Conservation (phyloP, 2,797 vertebrate genomes). For the Danio albolineatus region DNA sequence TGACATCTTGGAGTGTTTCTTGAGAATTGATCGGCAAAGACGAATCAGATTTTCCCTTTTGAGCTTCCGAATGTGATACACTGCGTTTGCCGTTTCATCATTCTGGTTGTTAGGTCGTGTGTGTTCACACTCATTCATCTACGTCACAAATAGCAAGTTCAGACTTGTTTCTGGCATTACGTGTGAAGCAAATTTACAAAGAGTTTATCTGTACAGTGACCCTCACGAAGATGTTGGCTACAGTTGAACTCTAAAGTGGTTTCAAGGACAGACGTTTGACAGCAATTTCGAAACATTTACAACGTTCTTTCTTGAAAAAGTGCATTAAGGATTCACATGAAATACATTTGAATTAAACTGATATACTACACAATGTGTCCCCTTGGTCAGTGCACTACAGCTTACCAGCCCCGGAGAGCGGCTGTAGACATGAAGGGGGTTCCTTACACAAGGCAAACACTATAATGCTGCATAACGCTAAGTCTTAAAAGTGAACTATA, state of each 20-base stretch:
- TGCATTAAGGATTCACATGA: slow-evolving; percentile 74
- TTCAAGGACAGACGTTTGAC: slow-evolving; percentile 58
- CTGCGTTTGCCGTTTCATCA: not conserved
- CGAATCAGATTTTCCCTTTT: slow-evolving; percentile 14
- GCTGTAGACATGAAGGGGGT: slow-evolving; percentile 31
- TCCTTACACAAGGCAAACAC: slow-evolving; percentile 38
- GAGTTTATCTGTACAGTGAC: slow-evolving; percentile 61
- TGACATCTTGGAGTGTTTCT: slow-evolving; percentile 3
- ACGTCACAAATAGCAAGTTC: slow-evolving; percentile 21
- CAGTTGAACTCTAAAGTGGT: slow-evolving; percentile 55
- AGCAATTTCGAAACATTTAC: slow-evolving; percentile 72
- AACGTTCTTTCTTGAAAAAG: slow-evolving; percentile 70
- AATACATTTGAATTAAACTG: slow-evolving; percentile 67
- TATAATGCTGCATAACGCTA: slow-evolving; percentile 50
- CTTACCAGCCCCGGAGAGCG: slow-evolving; percentile 57
- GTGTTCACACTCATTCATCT: not conserved
- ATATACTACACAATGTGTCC: slow-evolving; percentile 66
- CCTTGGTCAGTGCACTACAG: slow-evolving; percentile 55
- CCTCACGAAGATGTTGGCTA: slow-evolving; percentile 59
- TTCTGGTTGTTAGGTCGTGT: not conserved
- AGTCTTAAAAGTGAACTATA: slow-evolving; percentile 41
- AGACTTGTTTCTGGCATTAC: slow-evolving; percentile 19
- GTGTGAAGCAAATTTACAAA: slow-evolving; percentile 48
- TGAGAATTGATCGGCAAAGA: slow-evolving; percentile 35
- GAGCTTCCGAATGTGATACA: not conserved